Base-by-base conservation (phyloP, 2,113 vertebrate species). In the Sebastes schlegelii region DNA sequence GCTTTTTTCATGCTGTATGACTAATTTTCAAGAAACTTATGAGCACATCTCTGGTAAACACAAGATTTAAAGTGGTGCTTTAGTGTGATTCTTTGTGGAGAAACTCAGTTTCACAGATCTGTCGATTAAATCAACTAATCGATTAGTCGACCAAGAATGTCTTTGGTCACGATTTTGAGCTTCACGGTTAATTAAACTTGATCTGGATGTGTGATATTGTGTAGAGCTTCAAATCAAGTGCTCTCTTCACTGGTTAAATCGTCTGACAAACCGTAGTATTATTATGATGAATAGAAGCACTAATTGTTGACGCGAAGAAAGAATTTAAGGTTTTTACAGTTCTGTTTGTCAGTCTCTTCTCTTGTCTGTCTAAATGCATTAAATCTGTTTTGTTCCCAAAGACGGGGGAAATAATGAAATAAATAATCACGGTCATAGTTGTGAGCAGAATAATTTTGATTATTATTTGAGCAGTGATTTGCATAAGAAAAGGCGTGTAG, bases 221-320 rank as follows among this genome's bases (percentile, higher is more conserved):
- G 73, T 73, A 5, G 13, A 77, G 81, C 78, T 65, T 74, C 11
- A 68, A 75, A 71, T 84, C 16, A 69, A 88, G 26, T 16, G 11
- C 52, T 65, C 34, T 69, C 55, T 51, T 40, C 72, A 5, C 62
- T 23, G 14, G 46, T 58, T 34, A 40, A 77, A 64, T 71, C 16
- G 34, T 42, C 49, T 68, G 55, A 79, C 42, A 12, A 80, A 64
- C 19, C 49, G 21, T 8, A 8, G 42, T 70, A 79, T 70, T 70
- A 34, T 57, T 57, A 58, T 61, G 17, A 77, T 49, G 34, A 65
- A 66, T 12, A 6, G 40, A 71, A 26, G 19, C 51, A 72, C 26
- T n/a, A 19, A 55, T 23, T 45, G 26, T 57, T 54, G 64, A 9
- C 13, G 55, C 6, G 26, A 2, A 42, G 6, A 64, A 45, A 21